Evolutionary conservation across 2,113 vertebrate genomes (phyloP).

Genomic region (Cyphomyrus plagiostoma): DNA sequence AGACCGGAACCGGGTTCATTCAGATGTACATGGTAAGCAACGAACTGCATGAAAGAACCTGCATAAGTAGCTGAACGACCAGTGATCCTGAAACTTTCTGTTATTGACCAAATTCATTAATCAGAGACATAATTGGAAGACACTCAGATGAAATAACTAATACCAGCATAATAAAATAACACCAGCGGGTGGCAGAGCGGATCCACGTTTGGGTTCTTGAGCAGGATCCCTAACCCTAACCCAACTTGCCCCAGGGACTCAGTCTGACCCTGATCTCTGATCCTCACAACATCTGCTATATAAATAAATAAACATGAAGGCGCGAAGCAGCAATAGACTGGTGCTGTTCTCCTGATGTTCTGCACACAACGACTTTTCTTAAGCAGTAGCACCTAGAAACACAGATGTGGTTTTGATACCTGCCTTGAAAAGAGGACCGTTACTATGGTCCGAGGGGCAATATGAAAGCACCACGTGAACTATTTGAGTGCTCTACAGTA

Average conservation of each 20-base stretch:
- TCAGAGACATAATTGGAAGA: neutral
- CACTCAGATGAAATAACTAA: neutral
- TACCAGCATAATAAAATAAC: neutral
- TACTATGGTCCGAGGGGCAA: neutral
- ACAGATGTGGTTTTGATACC: neutral
- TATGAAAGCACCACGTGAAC: neutral
- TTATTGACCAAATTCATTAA: neutral
- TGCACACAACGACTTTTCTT: neutral
- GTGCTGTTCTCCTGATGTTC: neutral
- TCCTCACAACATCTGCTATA: neutral
- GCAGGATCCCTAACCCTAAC: neutral
- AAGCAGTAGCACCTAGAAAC: neutral
- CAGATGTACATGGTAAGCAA: neutral
- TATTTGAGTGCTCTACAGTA: neutral
- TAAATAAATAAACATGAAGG: neutral
- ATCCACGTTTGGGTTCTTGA: neutral
- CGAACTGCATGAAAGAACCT: neutral
- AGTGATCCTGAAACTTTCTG: neutral
- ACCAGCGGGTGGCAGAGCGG: neutral
- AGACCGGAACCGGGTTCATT: neutral
- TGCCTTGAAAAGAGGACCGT: neutral
- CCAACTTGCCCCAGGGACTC: neutral
- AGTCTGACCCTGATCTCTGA: neutral
- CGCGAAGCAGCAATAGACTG: neutral
- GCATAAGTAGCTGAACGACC: neutral